These are phyloP conservation scores for Epinephelus coioides DNA, from an alignment of 2,797 vertebrate species.

Conservation along the genomic window DNA sequence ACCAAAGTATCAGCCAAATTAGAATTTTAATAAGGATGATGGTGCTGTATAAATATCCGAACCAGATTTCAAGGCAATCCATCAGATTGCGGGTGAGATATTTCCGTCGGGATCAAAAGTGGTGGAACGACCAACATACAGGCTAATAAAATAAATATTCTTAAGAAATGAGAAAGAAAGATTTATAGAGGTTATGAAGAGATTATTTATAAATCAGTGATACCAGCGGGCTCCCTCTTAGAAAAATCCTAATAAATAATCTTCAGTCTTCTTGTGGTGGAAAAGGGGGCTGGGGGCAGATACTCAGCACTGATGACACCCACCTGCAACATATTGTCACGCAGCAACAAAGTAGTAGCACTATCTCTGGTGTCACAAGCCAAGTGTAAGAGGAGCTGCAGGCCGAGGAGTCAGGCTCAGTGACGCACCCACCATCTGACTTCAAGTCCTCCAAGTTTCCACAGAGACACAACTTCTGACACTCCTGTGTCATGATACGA, in stretches of 20 bases:
- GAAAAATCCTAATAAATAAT: not conserved
- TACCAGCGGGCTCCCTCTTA: not conserved
- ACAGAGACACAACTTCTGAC: slow-evolving; percentile 70
- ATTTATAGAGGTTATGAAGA: no score
- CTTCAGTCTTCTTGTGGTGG: not conserved
- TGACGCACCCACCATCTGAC: slow-evolving; percentile 69
- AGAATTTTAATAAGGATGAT: no score
- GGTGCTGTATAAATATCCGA: no score
- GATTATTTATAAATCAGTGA: not conserved
- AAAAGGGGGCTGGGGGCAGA: not conserved
- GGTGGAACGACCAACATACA: no score
- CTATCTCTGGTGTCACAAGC: slow-evolving; percentile 48
- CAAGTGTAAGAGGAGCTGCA: slow-evolving; percentile 59
- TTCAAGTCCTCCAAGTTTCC: slow-evolving; percentile 69
- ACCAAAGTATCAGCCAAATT: no score
- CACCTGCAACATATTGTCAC: slow-evolving; percentile 33
- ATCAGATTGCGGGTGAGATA: no score
- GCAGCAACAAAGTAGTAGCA: slow-evolving; percentile 40
- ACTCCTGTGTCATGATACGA: slow-evolving; percentile 59
- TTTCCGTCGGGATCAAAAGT: no score
- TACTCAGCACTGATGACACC: slow-evolving; percentile 12
- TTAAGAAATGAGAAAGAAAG: no score
- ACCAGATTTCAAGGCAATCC: no score
- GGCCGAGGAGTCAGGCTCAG: slow-evolving; percentile 39
- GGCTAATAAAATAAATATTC: no score